Evolutionary conservation across 2,888 invertebrate species (phyloP).

Genomic region (Anarsia innoxiella): DNA sequence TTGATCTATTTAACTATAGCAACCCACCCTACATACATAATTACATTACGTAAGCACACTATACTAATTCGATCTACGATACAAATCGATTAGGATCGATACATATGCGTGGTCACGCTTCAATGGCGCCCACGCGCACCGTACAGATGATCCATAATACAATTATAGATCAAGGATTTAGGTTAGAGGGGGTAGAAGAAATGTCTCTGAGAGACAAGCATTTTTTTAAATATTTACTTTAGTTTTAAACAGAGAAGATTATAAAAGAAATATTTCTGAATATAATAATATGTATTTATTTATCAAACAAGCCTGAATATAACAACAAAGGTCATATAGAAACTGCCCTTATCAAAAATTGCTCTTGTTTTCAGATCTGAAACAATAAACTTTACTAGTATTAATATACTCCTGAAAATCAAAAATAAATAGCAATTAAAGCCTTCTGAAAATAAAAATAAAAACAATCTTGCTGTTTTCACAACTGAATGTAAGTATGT

Average conservation of each 20-base stretch:
- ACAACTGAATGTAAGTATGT: background rate
- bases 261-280: background rate
- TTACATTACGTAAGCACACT: slow-evolving; percentile 39
- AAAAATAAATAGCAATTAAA: background rate
- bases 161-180: slow-evolving; percentile 52
- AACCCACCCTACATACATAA: slow-evolving; percentile 27
- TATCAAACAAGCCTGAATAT: background rate
- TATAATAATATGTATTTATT: background rate
- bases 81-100: slow-evolving; percentile 60
- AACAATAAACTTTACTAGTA: background rate
- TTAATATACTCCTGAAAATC: background rate
- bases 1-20: slow-evolving; percentile 11
- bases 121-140: slow-evolving; percentile 67
- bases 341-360: background rate
- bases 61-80: slow-evolving; percentile 51
- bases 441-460: background rate
- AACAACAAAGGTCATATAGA: background rate
- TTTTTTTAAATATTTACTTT: background rate
- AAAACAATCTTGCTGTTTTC: background rate
- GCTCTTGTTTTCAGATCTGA: background rate
- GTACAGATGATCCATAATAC: slow-evolving; percentile 67
- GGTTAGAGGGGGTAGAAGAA: background rate
- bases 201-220: slow-evolving; percentile 6
- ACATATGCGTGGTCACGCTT: slow-evolving; percentile 64
- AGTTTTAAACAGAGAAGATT: background rate